Percentiles rank a stretch among this genome's conserved stretches.
phyloP scores from a whole-genome alignment of 2,888 invertebrate genomes.

The Caenorhabditis doughertyi region DNA sequence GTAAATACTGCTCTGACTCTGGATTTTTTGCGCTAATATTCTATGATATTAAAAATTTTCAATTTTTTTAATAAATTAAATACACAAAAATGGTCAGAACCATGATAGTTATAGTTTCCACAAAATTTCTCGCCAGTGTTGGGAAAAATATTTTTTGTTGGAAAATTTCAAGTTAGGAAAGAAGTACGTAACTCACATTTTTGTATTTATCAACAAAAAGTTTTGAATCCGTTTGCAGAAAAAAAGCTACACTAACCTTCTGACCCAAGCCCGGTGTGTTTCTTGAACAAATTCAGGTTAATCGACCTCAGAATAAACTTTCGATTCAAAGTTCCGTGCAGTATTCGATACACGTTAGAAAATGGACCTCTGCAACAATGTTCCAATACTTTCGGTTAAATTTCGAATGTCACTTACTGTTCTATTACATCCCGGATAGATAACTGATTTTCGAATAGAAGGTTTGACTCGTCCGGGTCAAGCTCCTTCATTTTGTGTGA shows the following conservation, averaged over 20 bases:
- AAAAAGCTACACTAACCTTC: constrained; percentile 49
- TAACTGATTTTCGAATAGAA: constrained; percentile 54
- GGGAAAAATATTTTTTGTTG: too few species aligned
- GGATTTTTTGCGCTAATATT: too few species aligned
- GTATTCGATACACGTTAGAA: constrained; percentile 61
- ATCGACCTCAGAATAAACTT: constrained; percentile 52
- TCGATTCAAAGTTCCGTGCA: constrained; percentile 49
- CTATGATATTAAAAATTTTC: too few species aligned
- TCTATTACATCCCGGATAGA: constrained; percentile 61
- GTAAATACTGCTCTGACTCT: too few species aligned
- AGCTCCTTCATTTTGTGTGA: constrained; percentile 62
- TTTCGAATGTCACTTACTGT: constrained; percentile 44
- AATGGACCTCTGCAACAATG: constrained; percentile 58
- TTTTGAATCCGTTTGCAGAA: not conserved
- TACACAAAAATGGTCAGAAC: too few species aligned
- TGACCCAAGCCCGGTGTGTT: constrained; percentile 56
- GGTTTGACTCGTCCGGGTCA: constrained; percentile 66
- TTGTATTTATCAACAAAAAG: too few species aligned
- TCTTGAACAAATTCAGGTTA: constrained; percentile 52
- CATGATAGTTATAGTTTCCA: too few species aligned
- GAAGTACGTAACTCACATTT: too few species aligned
- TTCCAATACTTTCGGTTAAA: too few species aligned
- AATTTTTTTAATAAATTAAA: too few species aligned
- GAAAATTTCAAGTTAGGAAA: too few species aligned
- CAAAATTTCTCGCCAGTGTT: too few species aligned